These are phyloP conservation scores for Scarus forsteni DNA, from an alignment of 2,797 vertebrate species.

Conservation along the genomic window DNA sequence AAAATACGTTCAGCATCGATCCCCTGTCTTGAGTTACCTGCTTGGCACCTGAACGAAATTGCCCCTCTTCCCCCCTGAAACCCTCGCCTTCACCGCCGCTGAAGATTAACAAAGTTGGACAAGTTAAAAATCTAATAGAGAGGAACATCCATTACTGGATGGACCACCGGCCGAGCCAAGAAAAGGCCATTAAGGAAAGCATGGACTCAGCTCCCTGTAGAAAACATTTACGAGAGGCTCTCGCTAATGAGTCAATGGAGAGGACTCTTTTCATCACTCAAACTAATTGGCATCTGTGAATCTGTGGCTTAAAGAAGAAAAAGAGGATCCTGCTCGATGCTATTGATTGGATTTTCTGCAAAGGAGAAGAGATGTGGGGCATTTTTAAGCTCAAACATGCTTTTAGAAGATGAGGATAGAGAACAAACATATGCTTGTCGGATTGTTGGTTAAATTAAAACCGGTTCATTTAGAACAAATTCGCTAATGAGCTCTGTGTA, in stretches of 20 bases:
- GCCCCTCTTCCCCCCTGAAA: constrained; percentile 24
- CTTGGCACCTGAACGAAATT: constrained; percentile 30
- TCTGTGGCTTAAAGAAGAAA: constrained; percentile 68
- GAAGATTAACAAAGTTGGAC: constrained; percentile 64
- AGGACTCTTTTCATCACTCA: constrained; percentile 79
- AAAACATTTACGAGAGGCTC: constrained; percentile 67
- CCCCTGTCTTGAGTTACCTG: constrained; percentile 23
- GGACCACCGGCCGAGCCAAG: constrained; percentile 67
- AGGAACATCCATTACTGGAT: constrained; percentile 75
- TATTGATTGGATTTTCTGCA: constrained; percentile 61
- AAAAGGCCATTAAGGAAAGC: constrained; percentile 76
- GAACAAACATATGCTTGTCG: too few species aligned
- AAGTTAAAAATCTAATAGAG: constrained; percentile 69
- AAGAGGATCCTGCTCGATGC: constrained; percentile 64
- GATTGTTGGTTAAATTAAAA: neutral
- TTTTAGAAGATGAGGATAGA: too few species aligned
- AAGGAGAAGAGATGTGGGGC: constrained; percentile 13
- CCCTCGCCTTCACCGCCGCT: constrained; percentile 23
- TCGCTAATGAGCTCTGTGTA: constrained; percentile 52
- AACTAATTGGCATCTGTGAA: constrained; percentile 80
- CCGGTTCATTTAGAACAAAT: neutral
- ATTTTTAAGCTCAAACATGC: constrained; percentile 29
- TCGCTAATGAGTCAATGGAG: constrained; percentile 77
- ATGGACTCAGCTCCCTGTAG: constrained; percentile 71
- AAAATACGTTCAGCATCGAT: constrained; percentile 50